phyloP scores from a whole-genome alignment of 2,888 invertebrate species.

The Drosophila phalerata region DNA sequence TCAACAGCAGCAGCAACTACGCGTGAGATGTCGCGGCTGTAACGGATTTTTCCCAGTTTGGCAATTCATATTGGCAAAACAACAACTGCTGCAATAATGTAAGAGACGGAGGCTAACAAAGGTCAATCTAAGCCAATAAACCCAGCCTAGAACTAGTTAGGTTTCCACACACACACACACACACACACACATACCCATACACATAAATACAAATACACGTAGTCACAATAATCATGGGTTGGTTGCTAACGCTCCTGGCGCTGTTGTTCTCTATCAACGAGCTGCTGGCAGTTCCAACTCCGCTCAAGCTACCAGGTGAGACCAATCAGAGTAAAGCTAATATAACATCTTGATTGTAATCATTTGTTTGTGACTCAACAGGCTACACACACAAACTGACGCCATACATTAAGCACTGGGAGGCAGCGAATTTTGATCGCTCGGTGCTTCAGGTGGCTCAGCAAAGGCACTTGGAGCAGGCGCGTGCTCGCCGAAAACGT shows the following conservation, averaged over 20 bases:
- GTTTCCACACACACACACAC: conserved; percentile 61
- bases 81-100: conserved; percentile 70
- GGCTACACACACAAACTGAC: conserved; percentile 88
- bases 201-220: conserved; percentile 31
- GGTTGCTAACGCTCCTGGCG: conserved; percentile 84
- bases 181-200: conserved; percentile 7
- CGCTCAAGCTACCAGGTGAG: conserved; percentile 85
- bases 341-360: conserved; percentile 6
- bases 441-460: conserved; percentile 83
- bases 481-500: conserved; percentile 84
- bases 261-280: conserved; percentile 84
- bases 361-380: conserved; percentile 74
- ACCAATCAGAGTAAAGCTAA: conserved; percentile 16
- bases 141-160: conserved; percentile 78
- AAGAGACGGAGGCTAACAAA: conserved; percentile 60
- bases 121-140: conserved; percentile 65
- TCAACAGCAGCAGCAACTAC: conserved; percentile 63
- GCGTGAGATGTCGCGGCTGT: conserved; percentile 60
- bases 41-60: conserved; percentile 58
- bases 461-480: conserved; percentile 84
- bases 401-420: conserved; percentile 93
- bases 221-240: conserved; percentile 82
- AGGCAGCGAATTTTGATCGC: conserved; percentile 91
- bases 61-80: conserved; percentile 45
- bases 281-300: conserved; percentile 85